Evolutionary conservation across 2,113 vertebrate genomes (phyloP), one percentile per base, ranked within the genome.

Genomic region (Hemibagrus wyckioides): DNA sequence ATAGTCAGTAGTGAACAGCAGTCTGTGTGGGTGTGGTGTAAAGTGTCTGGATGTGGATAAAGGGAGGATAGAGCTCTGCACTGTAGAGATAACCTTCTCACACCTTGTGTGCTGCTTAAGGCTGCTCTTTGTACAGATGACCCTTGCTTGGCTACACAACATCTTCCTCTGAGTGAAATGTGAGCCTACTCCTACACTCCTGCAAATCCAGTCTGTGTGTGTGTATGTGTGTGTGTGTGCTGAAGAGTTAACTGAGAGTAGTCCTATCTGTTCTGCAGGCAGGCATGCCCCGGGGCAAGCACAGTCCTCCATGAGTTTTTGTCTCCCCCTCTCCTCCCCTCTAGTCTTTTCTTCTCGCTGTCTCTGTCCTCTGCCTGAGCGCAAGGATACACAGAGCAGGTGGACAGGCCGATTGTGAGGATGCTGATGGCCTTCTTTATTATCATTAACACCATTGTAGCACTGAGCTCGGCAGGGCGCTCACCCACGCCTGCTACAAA

Each of bases 201-300:
- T 61, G 92, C 90, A 94, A 94, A 94, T 91, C 95, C 90, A 91
- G 86, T 89, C 92, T 54, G 89, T 91, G 69, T 87, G 39, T 81
- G 61, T 77, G 69, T 82, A 61, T 80, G 41, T 76, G 28, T 85
- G 48, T 76, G 80, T 85, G 44, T 48, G 44, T 48, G 44, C 73
- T 79, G 57, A 80, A 84, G 85, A 56, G 25, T 57, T 48, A 71
- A 84, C 83, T 82, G 71, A 79, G 80, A 81, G 86, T 57, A 65
- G 86, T 91, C 79, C 87, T 90, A 90, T 90, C 89, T 86, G 67
- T 87, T 89, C 86, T 83, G 87, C 91, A 89, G 87, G 88, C 89
- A 90, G 85, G 44, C 90, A 63, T 82, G 73, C 89, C 89, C 89
- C 61, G 57, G 76, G 90, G 90, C 90, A 81, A 86, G 48, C 75